phyloP scores from a whole-genome alignment of 2,113 vertebrate genomes.

The Kryptolebias marmoratus region DNA sequence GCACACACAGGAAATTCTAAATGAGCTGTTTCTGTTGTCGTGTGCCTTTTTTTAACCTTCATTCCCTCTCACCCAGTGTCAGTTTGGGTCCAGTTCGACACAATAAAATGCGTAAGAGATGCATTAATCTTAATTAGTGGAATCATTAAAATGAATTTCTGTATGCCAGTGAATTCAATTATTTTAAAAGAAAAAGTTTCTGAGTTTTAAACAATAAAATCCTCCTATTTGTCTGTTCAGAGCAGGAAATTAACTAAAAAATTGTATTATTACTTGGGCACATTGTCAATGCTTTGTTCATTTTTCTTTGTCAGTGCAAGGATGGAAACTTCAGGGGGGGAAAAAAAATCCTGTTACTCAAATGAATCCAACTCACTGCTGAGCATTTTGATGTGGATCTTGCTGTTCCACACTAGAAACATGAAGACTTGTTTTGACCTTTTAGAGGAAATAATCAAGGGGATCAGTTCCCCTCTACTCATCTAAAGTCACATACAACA shows the following conservation, averaged over 20 bases:
- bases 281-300: background rate
- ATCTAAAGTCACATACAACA: conserved; percentile 2
- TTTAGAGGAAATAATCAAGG: conserved; percentile 8
- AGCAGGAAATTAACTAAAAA: background rate
- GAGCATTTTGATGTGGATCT: background rate
- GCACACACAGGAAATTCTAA: background rate
- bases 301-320: background rate
- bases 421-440: conserved; percentile 1
- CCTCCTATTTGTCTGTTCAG: background rate
- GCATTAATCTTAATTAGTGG: background rate
- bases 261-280: background rate
- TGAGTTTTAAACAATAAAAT: background rate
- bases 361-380: background rate
- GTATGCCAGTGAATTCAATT: background rate
- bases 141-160: background rate
- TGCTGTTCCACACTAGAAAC: background rate
- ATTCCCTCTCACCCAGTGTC: background rate
- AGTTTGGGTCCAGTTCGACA: background rate
- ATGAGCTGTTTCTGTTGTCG: background rate
- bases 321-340: background rate
- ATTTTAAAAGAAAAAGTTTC: background rate
- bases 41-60: too few relatives aligned
- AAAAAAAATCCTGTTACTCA: conserved; percentile 4
- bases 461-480: background rate
- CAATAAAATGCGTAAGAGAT: too few relatives aligned